Evolutionary conservation across 2,888 invertebrate species (phyloP), one percentile per base, ranked within the genome.

Genomic region (Drepana falcataria): DNA sequence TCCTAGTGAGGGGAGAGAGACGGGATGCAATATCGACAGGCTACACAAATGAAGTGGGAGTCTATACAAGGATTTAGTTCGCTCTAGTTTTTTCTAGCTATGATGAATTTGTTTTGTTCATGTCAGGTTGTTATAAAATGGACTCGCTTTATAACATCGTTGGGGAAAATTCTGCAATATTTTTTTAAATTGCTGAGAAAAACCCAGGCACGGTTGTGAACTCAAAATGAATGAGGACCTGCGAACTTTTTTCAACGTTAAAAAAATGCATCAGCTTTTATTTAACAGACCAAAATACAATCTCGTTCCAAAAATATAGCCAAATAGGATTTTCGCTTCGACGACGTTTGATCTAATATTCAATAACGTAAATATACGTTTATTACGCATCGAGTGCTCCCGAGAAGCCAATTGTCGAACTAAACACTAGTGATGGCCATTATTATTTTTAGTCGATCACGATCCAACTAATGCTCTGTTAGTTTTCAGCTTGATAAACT

Each of bases 311-410:
- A 40, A 40, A 7, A 7, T 40, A n/a, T n/a, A n/a, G 51, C 40
- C 51, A 40, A 40, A 51, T 51, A 51, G 35, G 40, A 40, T 51
- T 51, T 44, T 40, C 40, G 40, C 49, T 33, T n/a, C 7, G 51
- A 40, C 51, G 51, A 72, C 74, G 69, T 77, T 77, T 79, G 81
- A 85, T 84, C 79, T 79, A 75, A 81, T 80, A 83, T 85, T 83
- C 79, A 81, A 83, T 82, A 83, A 84, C 80, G 81, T 81, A 78
- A 78, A 77, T 73, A 68, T 68, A 66, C 44, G 44, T 44, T 9
- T 44, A 44, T 9, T 44, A 9, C 44, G 69, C 65, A 66, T 71
- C 62, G 71, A 78, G 79, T 76, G 76, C 73, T 68, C 63, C 65
- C 62, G 51, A 37, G 40, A 66, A 75, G 74, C 70, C 85, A 79